Evolutionary conservation across 2,888 invertebrate genomes (phyloP), one percentile per base, ranked within the genome.

Genomic region (Cataglyphis cursor): DNA sequence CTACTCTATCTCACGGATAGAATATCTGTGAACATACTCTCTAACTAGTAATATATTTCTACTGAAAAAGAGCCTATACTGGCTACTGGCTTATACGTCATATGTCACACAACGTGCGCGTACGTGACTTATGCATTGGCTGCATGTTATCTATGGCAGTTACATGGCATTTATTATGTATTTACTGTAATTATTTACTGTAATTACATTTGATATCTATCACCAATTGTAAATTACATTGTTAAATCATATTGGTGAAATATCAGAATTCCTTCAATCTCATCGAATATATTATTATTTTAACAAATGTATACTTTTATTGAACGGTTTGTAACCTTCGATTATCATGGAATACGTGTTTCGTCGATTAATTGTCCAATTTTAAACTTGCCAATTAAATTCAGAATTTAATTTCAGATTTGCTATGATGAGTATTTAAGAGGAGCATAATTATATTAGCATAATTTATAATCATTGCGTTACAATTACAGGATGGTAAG

Each of bases 401-500:
- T 44, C 62, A n/a, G 3, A 31, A 62, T 21, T 5, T 5, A 48
- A 48, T 44, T 35, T 15, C 44, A 62, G n/a, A 62, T 62, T 62
- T 6, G 18, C 6, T 9, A 72, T 21, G 2, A 72, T 35, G n/a
- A 57, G 18, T 9, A 41, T 12, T 15, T 24, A 28, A 15, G 31
- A 28, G 8, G 2, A 64, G 15, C n/a, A 48, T 3, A 48, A 35
- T 3, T 48, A 3, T 51, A 21, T 44, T 61, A 41, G 1, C 5
- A 24, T 18, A 65, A 76, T 31, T 66, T 41, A 24, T 65, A 65
- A 24, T 21, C n/a, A 51, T 76, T 12, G n/a, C 41, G 18, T 3
- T 21, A 57, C 66, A 6, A 57, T 57, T 66, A 9, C 10, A 76
- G 41, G 5, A 76, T 76, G 76, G 76, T 76, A 41, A 57, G 66